These are phyloP conservation scores for Lepas anatifera DNA, from an alignment of 2,888 invertebrate species.

Conservation along the genomic window DNA sequence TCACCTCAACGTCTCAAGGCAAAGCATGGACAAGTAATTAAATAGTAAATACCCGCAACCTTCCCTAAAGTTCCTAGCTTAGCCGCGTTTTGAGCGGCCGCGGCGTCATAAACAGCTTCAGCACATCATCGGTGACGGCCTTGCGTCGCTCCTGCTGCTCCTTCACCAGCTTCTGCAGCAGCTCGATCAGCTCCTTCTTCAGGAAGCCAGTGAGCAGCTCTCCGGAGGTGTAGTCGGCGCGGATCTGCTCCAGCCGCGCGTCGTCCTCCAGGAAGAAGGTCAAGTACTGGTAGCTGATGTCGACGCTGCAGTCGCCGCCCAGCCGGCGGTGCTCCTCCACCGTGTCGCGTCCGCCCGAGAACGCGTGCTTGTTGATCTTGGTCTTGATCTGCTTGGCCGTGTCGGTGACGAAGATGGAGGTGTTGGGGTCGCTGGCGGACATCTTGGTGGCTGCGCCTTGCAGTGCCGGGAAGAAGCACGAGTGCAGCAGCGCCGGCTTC, in stretches of 20 bases:
- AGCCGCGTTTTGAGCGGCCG: slow-evolving; percentile 34
- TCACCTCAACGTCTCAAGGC: no score
- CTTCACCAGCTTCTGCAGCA: slow-evolving; percentile 60
- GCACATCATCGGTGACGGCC: slow-evolving; percentile 68
- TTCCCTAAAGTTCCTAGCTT: no score
- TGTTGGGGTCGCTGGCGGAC: slow-evolving; percentile 89
- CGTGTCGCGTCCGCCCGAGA: slow-evolving; percentile 88
- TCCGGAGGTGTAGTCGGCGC: slow-evolving; percentile 69
- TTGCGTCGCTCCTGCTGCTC: slow-evolving; percentile 70
- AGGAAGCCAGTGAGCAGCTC: slow-evolving; percentile 85
- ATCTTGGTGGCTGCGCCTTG: slow-evolving; percentile 97
- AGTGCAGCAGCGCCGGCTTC: slow-evolving; percentile 78
- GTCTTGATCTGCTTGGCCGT: slow-evolving; percentile 90
- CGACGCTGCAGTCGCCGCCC: slow-evolving; percentile 93
- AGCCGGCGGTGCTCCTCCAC: slow-evolving; percentile 78
- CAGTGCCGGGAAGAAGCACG: slow-evolving; percentile 80
- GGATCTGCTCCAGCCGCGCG: slow-evolving; percentile 59
- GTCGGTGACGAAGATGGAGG: slow-evolving; percentile 90
- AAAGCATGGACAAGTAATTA: no score
- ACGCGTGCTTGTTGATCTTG: slow-evolving; percentile 92
- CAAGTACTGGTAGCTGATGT: slow-evolving; percentile 89
- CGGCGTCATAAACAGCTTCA: slow-evolving; percentile 71
- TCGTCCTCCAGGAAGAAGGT: slow-evolving; percentile 93
- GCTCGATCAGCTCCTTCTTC: slow-evolving; percentile 77
- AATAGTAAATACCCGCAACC: no score